Evolutionary conservation across 2,888 invertebrate species (phyloP).

Genomic region (Cryptophagus acutangulus): DNA sequence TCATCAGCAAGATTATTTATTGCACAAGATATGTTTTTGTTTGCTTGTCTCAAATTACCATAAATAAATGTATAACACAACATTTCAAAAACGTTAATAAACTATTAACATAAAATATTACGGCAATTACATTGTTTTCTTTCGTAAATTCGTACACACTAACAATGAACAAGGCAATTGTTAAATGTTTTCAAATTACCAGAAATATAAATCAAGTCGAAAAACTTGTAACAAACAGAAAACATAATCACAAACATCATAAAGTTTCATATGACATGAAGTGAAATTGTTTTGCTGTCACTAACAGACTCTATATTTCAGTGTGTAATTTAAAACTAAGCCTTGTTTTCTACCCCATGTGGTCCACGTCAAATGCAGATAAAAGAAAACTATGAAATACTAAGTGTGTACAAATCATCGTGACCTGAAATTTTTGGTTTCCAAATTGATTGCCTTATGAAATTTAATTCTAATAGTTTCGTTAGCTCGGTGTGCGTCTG

Average conservation of each 20-base stretch:
- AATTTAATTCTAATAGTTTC: too few relatives aligned
- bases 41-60: not conserved
- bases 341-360: conserved; percentile 40
- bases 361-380: conserved; percentile 38
- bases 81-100: too few relatives aligned
- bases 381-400: conserved; percentile 32
- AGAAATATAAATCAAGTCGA: conserved; percentile 31
- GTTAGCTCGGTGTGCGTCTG: too few relatives aligned
- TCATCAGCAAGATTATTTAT: too few relatives aligned
- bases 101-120: conserved; percentile 1
- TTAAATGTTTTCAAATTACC: conserved; percentile 24
- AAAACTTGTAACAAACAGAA: conserved; percentile 33
- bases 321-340: conserved; percentile 40
- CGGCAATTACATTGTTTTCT: conserved; percentile 13
- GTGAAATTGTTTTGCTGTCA: conserved; percentile 40
- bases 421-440: too few relatives aligned
- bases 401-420: too few relatives aligned
- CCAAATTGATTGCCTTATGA: too few relatives aligned
- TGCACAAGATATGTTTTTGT: too few relatives aligned
- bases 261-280: conserved; percentile 40
- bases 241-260: conserved; percentile 41
- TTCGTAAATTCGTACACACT: conserved; percentile 12
- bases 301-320: conserved; percentile 39
- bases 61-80: not conserved
- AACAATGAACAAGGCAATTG: conserved; percentile 22